A percentile compares a stretch with the other conserved stretches of the same genome.
These are phyloP conservation scores for Papilio polytes DNA, from an alignment of 1,140 invertebrate species.

Conservation along the genomic window DNA sequence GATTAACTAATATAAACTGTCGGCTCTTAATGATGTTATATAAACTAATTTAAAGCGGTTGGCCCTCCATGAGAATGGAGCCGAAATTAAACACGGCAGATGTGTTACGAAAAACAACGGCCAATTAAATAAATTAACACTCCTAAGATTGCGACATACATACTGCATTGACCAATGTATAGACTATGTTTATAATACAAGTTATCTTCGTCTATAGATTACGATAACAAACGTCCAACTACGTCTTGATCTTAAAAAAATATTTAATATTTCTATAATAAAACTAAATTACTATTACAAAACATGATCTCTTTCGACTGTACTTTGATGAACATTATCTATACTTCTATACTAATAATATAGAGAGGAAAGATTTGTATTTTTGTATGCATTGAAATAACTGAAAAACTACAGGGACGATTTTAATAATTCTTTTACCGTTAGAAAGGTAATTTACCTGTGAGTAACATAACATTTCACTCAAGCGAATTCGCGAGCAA, in stretches of 20 bases:
- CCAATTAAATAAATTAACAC: constrained; percentile 18
- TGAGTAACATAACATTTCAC: no score
- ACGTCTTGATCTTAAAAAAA: constrained; percentile 16
- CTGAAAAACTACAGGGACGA: no score
- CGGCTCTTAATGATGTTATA: not conserved
- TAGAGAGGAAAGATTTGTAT: no score
- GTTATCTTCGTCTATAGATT: not conserved
- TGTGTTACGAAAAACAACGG: constrained; percentile 28
- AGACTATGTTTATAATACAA: not conserved
- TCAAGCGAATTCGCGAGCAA: no score
- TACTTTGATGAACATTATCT: not conserved
- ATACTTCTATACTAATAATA: no score
- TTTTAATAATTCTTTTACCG: no score
- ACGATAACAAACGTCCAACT: not conserved
- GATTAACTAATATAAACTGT: not conserved
- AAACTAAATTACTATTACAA: not conserved
- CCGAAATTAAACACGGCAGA: not conserved
- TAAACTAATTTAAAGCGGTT: not conserved
- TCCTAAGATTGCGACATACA: constrained; percentile 8
- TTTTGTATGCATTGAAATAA: no score
- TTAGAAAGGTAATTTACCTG: no score
- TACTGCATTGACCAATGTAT: not conserved
- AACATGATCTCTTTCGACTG: not conserved
- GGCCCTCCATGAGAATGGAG: constrained; percentile 24
- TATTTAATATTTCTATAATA: constrained; percentile 7